Conservation (phyloP, 2,797 vertebrate species). For the Rhabdophis nuchalis region DNA sequence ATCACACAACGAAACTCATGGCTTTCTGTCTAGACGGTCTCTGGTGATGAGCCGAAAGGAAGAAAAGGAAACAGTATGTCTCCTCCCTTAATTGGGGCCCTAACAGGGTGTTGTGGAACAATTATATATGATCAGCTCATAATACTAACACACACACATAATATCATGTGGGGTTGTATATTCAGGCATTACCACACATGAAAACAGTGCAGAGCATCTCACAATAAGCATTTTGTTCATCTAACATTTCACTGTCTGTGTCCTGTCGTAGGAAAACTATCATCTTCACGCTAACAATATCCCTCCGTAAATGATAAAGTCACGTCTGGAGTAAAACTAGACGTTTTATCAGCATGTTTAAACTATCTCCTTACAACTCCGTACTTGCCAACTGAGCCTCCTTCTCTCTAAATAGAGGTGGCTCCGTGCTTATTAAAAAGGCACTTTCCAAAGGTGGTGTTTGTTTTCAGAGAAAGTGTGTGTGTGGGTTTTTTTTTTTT, state of each 20-base stretch:
- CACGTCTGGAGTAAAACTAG: slow-evolving; percentile 76
- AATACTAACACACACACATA: too few species aligned
- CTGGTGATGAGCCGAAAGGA: too few species aligned
- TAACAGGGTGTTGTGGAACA: too few species aligned
- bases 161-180: background rate
- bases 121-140: too few species aligned
- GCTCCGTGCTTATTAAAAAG: slow-evolving; percentile 66
- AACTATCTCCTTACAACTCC: slow-evolving; percentile 73
- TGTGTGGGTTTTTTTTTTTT: slow-evolving; percentile 10
- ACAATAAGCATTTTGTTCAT: slow-evolving; percentile 71
- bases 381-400: slow-evolving; percentile 73
- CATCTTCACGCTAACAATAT: slow-evolving; percentile 76
- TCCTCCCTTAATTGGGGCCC: too few species aligned
- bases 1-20: too few species aligned
- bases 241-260: slow-evolving; percentile 74
- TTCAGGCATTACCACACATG: slow-evolving; percentile 62
- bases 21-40: too few species aligned
- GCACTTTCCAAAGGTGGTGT: slow-evolving; percentile 67
- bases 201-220: slow-evolving; percentile 68
- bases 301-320: slow-evolving; percentile 77
- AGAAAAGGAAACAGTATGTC: too few species aligned
- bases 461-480: slow-evolving; percentile 66
- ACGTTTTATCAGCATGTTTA: slow-evolving; percentile 76
- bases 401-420: slow-evolving; percentile 65
- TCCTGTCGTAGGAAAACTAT: slow-evolving; percentile 67